Conservation (phyloP, 2,113 vertebrate genomes). For the Chionis minor region DNA sequence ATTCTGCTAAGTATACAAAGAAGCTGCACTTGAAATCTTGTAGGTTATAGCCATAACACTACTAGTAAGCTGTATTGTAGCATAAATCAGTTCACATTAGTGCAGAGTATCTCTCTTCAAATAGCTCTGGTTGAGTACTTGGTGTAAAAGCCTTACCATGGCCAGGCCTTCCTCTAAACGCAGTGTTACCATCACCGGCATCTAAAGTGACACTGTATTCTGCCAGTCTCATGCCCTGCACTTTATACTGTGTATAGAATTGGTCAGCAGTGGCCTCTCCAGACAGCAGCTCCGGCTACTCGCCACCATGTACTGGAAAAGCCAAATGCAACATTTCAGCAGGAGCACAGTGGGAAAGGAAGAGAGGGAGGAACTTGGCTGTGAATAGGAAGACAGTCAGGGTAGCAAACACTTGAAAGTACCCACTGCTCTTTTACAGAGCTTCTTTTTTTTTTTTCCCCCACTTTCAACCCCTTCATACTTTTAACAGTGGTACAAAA, state of each 20-base stretch:
- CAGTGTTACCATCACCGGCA: not conserved
- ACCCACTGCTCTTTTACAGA: not conserved
- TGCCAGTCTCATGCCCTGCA: not conserved
- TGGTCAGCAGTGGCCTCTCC: not conserved
- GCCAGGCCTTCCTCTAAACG: not conserved
- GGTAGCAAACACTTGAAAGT: not conserved
- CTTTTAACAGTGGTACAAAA: not conserved
- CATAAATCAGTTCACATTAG: not conserved
- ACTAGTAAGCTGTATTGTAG: not conserved
- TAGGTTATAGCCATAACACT: not conserved
- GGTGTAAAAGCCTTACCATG: not conserved
- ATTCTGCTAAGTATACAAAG: not conserved
- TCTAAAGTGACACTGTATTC: not conserved
- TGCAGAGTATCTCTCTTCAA: not conserved
- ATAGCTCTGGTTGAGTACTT: not conserved
- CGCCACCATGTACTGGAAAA: accelerated
- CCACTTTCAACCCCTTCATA: not conserved
- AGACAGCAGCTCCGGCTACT: not conserved
- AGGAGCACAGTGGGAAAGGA: not conserved
- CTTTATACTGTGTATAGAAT: not conserved
- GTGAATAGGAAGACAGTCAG: not conserved
- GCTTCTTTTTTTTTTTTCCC: not conserved
- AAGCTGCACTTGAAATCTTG: not conserved
- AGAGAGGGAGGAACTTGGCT: not conserved
- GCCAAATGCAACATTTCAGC: not conserved